Evolutionary conservation across 2,888 invertebrate species (phyloP), one percentile per base, ranked within the genome.

Genomic region (Prenolepis imparis): DNA sequence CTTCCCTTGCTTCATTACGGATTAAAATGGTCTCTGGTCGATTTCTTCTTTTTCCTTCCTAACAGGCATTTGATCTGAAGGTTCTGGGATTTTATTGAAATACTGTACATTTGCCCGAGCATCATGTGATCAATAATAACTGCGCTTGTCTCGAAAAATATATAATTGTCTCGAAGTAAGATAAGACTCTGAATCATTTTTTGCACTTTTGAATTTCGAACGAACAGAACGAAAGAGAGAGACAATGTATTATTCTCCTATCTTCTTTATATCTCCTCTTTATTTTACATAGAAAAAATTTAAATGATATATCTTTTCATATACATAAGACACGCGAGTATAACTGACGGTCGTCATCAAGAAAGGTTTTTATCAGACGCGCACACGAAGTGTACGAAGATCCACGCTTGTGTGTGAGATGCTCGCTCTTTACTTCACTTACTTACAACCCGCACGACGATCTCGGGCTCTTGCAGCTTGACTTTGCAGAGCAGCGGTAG

Each of bases 371-470:
- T 8, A 6, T 12, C 32, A 52, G 15, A 9, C 18, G 67, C 9
- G 28, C 12, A 5, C 11, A 48, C 15, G 15, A 36, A 21, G 15
- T 21, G 41, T 48, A 48, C 28, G 28, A 32, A 32, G 48, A 48
- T 18, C 18, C 48, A 48, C 48, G 18, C 6, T 24, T 39, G 24
- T 24, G 52, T 18, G 36, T 36, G 5, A 36, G 9, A 39, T 44
- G 21, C 12, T 52, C 41, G 72, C 48, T 15, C 36, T 66, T 81
- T 39, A 73, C 44, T 52, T 81, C 81, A 98, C 98, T 98, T 96
- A 99, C 99, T 97, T 95, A 99, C 98, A 94, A 98, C 97, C 94
- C 98, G 97, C 94, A 97, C 96, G 89, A 98, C 97, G 91, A 99
- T 97, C 93, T 98, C 98, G 11, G 98, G 98, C 94, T 99, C 98